A percentile compares a stretch with the other conserved stretches of the same genome.
Conservation (phyloP, 2,888 invertebrate genomes). For the Synanthedon formicaeformis region DNA sequence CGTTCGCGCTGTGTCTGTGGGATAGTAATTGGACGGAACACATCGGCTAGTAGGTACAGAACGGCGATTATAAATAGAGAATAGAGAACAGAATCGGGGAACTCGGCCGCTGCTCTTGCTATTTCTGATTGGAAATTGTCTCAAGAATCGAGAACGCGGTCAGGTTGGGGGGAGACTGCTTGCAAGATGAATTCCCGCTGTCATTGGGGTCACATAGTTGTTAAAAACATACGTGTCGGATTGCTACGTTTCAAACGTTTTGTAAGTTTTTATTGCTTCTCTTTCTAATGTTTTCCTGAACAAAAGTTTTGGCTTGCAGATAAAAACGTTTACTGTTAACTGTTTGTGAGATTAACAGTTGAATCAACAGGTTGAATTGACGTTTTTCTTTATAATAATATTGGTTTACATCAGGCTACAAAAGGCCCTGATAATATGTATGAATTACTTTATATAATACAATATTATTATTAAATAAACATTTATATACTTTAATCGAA, state of each 20-base stretch:
- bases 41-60: constrained; percentile 31
- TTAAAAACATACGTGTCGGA: constrained; percentile 25
- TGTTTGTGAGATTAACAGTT: too few species aligned
- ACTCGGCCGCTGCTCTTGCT: constrained; percentile 53
- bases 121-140: constrained; percentile 49
- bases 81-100: constrained; percentile 40
- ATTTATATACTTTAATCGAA: too few species aligned
- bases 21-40: constrained; percentile 36
- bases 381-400: too few species aligned
- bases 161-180: constrained; percentile 28
- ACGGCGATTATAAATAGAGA: constrained; percentile 50
- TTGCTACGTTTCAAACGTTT: constrained; percentile 13
- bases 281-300: neutral
- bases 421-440: too few species aligned
- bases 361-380: too few species aligned
- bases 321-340: too few species aligned
- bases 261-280: constrained; percentile 13
- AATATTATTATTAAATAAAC: too few species aligned
- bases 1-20: constrained; percentile 29
- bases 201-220: constrained; percentile 31
- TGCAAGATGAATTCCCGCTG: constrained; percentile 30
- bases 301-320: too few species aligned
- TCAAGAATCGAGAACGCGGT: constrained; percentile 45
- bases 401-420: too few species aligned
- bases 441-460: too few species aligned